Evolutionary conservation across 1,140 invertebrate species (phyloP).

Genomic region (Pseudomyrmex concolor): DNA sequence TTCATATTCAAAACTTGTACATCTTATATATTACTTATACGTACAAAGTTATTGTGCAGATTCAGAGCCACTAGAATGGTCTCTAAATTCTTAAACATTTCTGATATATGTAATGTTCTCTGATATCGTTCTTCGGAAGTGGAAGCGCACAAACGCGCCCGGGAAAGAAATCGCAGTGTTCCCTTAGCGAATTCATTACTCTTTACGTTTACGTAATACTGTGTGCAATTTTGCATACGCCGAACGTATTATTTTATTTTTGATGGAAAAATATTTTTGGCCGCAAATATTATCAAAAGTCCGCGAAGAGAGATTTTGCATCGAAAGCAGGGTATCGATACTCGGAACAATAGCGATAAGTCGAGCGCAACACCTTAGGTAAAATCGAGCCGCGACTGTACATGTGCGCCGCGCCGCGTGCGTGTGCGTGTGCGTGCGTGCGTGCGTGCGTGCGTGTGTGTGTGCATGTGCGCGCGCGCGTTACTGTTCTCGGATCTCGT

Average conservation of each 20-base stretch:
- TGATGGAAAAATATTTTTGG: background rate
- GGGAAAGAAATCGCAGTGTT: no score
- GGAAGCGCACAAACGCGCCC: no score
- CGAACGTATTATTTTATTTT: background rate
- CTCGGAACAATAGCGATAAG: conserved; percentile 43
- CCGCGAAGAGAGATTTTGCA: conserved; percentile 4
- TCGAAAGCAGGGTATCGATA: conserved; percentile 39
- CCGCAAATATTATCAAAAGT: background rate
- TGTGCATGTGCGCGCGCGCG: background rate
- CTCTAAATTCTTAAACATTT: no score
- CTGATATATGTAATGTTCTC: no score
- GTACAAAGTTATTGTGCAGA: no score
- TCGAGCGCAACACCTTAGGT: conserved; percentile 31
- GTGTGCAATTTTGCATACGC: background rate
- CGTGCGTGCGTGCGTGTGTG: no score
- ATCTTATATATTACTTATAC: no score
- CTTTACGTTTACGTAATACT: background rate
- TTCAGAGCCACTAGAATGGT: no score
- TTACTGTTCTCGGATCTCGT: conserved; percentile 34
- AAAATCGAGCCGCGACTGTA: conserved; percentile 14
- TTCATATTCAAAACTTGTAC: no score
- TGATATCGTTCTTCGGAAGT: no score
- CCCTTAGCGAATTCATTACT: background rate
- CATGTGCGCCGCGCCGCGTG: background rate
- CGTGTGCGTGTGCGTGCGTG: no score